Evolutionary conservation across 2,888 invertebrate genomes (phyloP).

Genomic region (Apoda limacodes): DNA sequence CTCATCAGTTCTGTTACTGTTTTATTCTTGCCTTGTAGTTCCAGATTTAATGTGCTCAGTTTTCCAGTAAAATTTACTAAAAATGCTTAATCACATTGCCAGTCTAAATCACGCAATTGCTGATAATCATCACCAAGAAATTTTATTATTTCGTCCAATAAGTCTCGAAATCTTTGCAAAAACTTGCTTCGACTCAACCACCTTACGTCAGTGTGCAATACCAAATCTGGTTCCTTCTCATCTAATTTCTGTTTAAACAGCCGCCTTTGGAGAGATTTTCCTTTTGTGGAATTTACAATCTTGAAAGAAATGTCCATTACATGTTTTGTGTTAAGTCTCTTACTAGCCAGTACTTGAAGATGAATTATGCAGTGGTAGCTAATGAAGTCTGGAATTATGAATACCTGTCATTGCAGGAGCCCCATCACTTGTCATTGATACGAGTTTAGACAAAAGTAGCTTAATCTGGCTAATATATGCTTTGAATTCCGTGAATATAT

Average conservation of each 20-base stretch:
- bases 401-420: too few relatives aligned
- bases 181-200: constrained; percentile 23
- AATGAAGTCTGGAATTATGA: constrained; percentile 18
- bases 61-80: constrained; percentile 21
- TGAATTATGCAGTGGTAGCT: constrained; percentile 19
- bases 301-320: too few relatives aligned
- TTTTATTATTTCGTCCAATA: constrained; percentile 20
- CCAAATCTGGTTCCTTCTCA: constrained; percentile 19
- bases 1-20: too few relatives aligned
- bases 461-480: constrained; percentile 16
- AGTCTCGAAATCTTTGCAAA: constrained; percentile 21
- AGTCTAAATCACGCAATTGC: constrained; percentile 18
- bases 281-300: constrained; percentile 18
- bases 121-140: constrained; percentile 18
- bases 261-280: constrained; percentile 17
- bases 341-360: constrained; percentile 15
- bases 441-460: constrained; percentile 19
- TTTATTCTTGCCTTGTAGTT: too few relatives aligned
- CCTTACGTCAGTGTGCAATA: constrained; percentile 20
- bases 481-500: too few relatives aligned
- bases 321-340: constrained; percentile 18
- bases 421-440: too few relatives aligned
- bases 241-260: constrained; percentile 19
- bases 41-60: constrained; percentile 19
- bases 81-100: constrained; percentile 22